Evolutionary conservation across 2,888 invertebrate genomes (phyloP), one percentile per base, ranked within the genome.

Genomic region (Cantharis rufa): DNA sequence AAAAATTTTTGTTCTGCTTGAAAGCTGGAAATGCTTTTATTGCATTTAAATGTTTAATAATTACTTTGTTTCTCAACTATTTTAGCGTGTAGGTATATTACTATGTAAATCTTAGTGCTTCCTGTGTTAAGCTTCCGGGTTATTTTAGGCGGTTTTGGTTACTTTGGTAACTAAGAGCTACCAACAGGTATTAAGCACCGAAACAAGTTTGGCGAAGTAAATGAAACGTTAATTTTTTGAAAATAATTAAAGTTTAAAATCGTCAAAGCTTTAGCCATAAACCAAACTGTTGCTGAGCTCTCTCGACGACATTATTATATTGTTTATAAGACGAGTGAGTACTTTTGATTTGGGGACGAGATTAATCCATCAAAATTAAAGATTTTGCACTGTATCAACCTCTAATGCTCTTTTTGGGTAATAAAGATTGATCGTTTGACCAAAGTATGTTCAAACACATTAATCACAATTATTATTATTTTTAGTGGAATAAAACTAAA

Each of bases 311-410:
- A 48, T 48, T 48, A n/a, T 16, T 18, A 48, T n/a, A 48, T 48
- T 48, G 48, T 16, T 18, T 13, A 5, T 24, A 24, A 66, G 24
- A 66, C 64, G 21, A 64, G 5, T 13, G 10, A 13, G 21, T 21
- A 66, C 64, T 66, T 24, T 13, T n/a, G 64, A 18, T 66, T 66
- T 27, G 2, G 48, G 48, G 3, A 48, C 48, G 16, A 32, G 27
- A 75, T 75, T 75, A 75, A 75, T 75, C 75, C 75, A 75, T 75
- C 75, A 75, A 75, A 75, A 75, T 75, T 75, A 75, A 66, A 71
- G 75, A 75, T 71, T 75, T 75, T 75, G 66, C 70, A 48, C 48
- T 48, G 48, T 66, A 61, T 71, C 66, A 62, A 61, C 71, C 48
- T n/a, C n/a, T 75, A 75, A 71, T 71, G 71, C 68, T 71, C 62